A percentile compares a stretch with the other conserved stretches of the same genome.
These are phyloP conservation scores for Apotomis turbidana DNA, from an alignment of 2,888 invertebrate genomes.

Conservation along the genomic window DNA sequence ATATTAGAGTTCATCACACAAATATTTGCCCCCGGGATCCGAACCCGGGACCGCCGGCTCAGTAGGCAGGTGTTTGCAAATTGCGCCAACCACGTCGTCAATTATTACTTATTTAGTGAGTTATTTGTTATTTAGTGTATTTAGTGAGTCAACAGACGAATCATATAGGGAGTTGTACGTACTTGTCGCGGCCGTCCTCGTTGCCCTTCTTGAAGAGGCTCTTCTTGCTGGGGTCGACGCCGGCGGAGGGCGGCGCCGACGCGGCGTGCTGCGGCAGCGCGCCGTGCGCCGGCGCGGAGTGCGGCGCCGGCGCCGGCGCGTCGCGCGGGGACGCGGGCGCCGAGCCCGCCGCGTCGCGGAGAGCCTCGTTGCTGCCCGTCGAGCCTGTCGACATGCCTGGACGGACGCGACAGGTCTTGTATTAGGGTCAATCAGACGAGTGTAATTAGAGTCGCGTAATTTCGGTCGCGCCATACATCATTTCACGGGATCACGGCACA, in stretches of 20 bases:
- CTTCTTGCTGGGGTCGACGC: constrained; percentile 85
- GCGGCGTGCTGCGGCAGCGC: not conserved
- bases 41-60: too few species aligned
- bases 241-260: constrained; percentile 55
- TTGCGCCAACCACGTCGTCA: too few species aligned
- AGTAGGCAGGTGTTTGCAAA: too few species aligned
- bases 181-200: constrained; percentile 97
- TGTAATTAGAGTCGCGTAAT: too few species aligned
- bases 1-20: too few species aligned
- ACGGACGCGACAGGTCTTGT: not conserved
- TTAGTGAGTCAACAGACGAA: too few species aligned
- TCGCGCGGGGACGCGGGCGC: not conserved
- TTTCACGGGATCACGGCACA: too few species aligned
- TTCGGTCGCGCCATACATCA: too few species aligned
- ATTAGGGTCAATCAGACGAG: not conserved
- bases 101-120: too few species aligned
- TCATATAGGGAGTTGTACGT: constrained; percentile 39
- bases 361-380: constrained; percentile 61
- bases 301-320: constrained; percentile 33
- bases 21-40: too few species aligned
- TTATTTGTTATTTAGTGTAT: too few species aligned
- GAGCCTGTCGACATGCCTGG: constrained; percentile 74
- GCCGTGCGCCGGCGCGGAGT: not conserved
- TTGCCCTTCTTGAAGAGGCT: constrained; percentile 93
- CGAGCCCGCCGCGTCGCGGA: not conserved